These are phyloP conservation scores for Ceyx erithaca DNA, from an alignment of 2,797 vertebrate species.

Conservation along the genomic window DNA sequence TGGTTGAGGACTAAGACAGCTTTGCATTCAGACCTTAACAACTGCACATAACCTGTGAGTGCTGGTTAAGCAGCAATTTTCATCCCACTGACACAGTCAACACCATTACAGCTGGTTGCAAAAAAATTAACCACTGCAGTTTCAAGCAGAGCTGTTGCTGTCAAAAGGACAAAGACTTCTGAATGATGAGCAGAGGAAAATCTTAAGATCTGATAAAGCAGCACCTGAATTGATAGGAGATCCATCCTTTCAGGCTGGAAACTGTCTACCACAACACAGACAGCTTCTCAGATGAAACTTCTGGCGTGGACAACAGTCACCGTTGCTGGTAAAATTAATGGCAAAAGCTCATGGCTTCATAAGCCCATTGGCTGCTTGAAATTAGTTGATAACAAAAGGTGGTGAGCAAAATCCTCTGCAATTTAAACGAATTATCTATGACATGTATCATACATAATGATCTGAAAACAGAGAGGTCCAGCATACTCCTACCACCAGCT, in stretches of 20 bases:
- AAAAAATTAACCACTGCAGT: background rate
- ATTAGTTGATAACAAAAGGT: background rate
- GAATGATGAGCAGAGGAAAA: background rate
- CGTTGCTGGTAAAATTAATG: background rate
- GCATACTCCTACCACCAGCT: background rate
- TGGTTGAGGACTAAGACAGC: background rate
- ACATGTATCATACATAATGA: background rate
- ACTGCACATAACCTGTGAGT: background rate
- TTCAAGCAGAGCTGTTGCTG: background rate
- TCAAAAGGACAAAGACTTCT: background rate
- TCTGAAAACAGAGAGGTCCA: background rate
- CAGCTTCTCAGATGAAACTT: background rate
- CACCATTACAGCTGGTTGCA: background rate
- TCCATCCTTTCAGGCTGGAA: background rate
- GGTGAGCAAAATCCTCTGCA: background rate
- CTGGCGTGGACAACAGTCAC: background rate
- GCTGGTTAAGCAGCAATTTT: background rate
- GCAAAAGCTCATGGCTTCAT: background rate
- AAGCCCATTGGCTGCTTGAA: background rate
- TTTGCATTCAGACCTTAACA: background rate
- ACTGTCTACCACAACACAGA: background rate
- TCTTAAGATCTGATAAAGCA: background rate
- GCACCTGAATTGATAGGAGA: background rate
- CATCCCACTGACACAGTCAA: background rate
- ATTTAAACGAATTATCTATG: background rate